A percentile compares a stretch with the other conserved stretches of the same genome.
These are phyloP conservation scores for Platyura marginata DNA, from an alignment of 1,140 invertebrate species.

Conservation along the genomic window DNA sequence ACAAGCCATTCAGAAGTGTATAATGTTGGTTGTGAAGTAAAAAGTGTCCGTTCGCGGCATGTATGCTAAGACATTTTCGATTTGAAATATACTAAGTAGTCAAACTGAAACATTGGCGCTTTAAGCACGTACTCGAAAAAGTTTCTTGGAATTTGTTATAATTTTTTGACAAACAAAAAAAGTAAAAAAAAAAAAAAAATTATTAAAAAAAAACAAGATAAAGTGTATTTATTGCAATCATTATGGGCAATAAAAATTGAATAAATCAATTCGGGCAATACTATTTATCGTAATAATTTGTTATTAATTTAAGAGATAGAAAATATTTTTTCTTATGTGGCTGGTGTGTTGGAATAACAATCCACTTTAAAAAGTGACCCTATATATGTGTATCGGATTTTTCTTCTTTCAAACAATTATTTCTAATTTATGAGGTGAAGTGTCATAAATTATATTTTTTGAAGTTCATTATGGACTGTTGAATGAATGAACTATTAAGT, in stretches of 20 bases:
- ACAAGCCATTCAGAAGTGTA: neutral
- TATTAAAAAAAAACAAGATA: neutral
- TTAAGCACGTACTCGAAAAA: conserved; percentile 1
- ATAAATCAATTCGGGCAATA: neutral
- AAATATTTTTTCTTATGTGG: too few relatives aligned
- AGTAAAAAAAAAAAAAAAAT: neutral
- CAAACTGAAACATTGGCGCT: conserved; percentile 25
- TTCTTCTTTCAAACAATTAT: neutral
- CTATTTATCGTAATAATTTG: neutral
- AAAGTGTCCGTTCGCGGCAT: neutral
- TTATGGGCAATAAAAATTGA: neutral
- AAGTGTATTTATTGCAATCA: neutral
- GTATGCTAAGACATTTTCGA: conserved; percentile 12
- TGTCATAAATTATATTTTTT: neutral
- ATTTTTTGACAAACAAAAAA: neutral
- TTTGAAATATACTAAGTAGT: conserved; percentile 25
- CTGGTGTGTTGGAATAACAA: too few relatives aligned
- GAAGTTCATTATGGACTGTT: neutral
- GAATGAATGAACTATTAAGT: neutral
- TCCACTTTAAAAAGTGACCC: neutral
- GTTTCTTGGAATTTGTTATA: neutral
- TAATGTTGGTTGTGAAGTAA: neutral
- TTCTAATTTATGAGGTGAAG: neutral
- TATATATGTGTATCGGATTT: neutral
- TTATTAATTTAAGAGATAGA: neutral